Conservation (phyloP, 30 jellyfish, hydroid and myxozoan genomes). For the Haliclystus octoradiatus region DNA sequence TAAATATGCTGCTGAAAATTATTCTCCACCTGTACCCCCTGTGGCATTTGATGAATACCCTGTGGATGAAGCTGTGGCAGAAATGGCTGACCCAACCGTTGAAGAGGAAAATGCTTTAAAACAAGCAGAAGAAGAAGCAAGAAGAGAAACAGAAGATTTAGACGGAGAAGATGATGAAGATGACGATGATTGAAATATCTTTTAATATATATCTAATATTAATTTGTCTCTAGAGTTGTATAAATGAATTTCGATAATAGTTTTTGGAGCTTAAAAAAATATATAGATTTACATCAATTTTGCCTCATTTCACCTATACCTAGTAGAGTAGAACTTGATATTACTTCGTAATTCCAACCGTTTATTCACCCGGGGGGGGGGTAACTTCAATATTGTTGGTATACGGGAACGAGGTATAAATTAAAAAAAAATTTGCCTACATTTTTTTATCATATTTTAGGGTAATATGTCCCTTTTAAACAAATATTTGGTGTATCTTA, state of each 20-base stretch:
- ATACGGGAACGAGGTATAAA: no score
- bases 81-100: constrained; percentile 82
- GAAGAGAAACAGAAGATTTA: constrained; percentile 77
- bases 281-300: no score
- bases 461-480: no score
- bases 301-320: no score
- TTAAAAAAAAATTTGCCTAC: no score
- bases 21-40: constrained; percentile 82
- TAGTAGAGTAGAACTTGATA: no score
- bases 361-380: no score
- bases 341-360: no score
- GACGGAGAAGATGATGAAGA: constrained; percentile 87
- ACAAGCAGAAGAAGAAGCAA: constrained; percentile 74
- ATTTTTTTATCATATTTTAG: no score
- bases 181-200: constrained; percentile 35
- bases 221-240: not conserved
- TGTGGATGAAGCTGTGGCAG: constrained; percentile 59
- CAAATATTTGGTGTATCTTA: no score
- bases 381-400: no score
- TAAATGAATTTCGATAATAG: not conserved
- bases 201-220: not conserved
- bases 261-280: not conserved
- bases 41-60: constrained; percentile 66
- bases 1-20: constrained; percentile 50
- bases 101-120: constrained; percentile 87